Evolutionary conservation across 2,888 invertebrate genomes (phyloP), one percentile per base, ranked within the genome.

Genomic region (Melolontha melolontha): DNA sequence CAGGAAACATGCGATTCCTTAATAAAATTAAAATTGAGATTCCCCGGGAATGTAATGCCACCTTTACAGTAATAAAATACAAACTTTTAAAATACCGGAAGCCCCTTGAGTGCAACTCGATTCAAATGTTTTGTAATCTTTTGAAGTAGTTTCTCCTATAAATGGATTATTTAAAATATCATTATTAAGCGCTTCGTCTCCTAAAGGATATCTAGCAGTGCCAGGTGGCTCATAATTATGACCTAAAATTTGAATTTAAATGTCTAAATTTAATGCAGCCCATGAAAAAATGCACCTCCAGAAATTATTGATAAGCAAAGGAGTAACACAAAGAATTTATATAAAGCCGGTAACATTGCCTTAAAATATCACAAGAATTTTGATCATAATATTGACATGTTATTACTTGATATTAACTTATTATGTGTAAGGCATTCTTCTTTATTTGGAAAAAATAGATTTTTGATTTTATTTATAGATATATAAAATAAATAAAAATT

Each of bases 111-210:
- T 49, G 29, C 69, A 69, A 39, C 27, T 17, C 4, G 66, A 67
- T 42, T 42, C 14, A 22, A 40, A 65, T 12, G 47, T 7, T 57
- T 64, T 41, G 29, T 65, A 68, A 10, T 67, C 66, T 40, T 69
- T 50, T 14, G 41, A 34, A 5, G 42, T 52, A 22, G 34, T 16
- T 66, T 72, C 70, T 40, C 62, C 66, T 10, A 65, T 62, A 7
- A 39, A 51, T 6, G 70, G 64, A 16, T 49, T 55, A 7, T 47
- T 42, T 54, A 73, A 64, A 17, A 71, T 68, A 44, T 74, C 66
- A 39, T 49, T 68, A 12, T 74, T 73, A 17, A 75, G 44, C 41
- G 67, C 67, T 71, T 75, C 75, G 52, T 75, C 74, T 27, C 73
- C 74, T 54, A 75, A 59, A 14, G 74, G 74, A 63, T 50, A 72